Evolutionary conservation across 1,140 invertebrate species (phyloP), one percentile per base, ranked within the genome.

Genomic region (Microvelia longipes): DNA sequence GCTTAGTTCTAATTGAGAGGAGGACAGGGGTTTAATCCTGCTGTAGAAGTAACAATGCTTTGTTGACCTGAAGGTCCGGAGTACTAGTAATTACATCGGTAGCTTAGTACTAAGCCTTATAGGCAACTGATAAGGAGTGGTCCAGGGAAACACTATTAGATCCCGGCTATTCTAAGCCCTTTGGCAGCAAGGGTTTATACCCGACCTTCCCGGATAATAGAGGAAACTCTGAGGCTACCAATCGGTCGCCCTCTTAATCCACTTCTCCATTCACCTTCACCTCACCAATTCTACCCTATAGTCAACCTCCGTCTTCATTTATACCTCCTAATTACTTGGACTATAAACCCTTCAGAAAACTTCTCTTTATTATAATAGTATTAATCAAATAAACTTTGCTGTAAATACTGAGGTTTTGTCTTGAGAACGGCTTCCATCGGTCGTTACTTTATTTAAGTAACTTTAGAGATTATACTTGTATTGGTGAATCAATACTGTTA

Each of bases 21-120:
- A n/a, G 35, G 30, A 69, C 26, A 69, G 26, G 68, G 68, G 19
- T 24, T 61, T 30, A 69, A 27, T 28, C 28, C 66, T 65, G n/a
- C 66, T 69, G 67, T 30, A 60, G 28, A 62, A 66, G 13, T 68
- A 29, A 66, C 60, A 29, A 66, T 29, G 67, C 70, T 71, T 71
- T 71, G 70, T 69, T 69, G 67, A 67, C 30, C 67, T 28, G 25
- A 69, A 11, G 11, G 62, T 64, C 62, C 5, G 25, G 35, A 50
- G 35, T 50, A 50, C 67, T 64, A 71, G 70, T 71, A 71, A 71
- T 71, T 71, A 71, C 70, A 71, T 71, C 68, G 70, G 67, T 71
- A 71, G 70, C 67, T 71, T 71, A 71, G 60, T 67, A 68, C 70
- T 71, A 69, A 71, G 70, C 70, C 70, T 71, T 71, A 71, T 71